Evolutionary conservation across 2,113 vertebrate species (phyloP).

Genomic region (Genyomyrus donnyi): DNA sequence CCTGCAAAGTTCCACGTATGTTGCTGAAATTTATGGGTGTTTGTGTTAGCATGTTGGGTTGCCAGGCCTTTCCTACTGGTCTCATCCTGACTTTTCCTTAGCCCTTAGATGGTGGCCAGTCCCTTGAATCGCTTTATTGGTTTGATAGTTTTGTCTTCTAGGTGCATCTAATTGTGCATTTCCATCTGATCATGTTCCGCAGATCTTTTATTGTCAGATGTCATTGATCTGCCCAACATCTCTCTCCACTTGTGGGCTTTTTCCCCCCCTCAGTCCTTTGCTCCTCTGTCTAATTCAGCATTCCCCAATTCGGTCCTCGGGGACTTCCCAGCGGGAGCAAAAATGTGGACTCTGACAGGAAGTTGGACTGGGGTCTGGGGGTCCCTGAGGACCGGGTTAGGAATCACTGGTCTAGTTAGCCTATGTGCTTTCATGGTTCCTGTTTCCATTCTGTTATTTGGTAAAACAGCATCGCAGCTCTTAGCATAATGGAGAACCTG

Average conservation of each 20-base stretch:
- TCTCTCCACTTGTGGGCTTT: not conserved
- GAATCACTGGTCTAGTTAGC: not conserved
- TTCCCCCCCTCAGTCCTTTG: not conserved
- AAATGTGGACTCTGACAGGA: not conserved
- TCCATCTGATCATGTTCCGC: not conserved
- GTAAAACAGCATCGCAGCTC: not conserved
- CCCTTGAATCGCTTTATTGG: not conserved
- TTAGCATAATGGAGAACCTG: not conserved
- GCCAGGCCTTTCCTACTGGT: not conserved
- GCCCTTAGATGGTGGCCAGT: not conserved
- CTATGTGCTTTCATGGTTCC: not conserved
- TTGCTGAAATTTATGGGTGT: not conserved
- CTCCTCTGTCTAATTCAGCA: not conserved
- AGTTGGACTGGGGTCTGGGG: not conserved
- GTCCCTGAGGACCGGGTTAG: not conserved
- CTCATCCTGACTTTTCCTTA: not conserved
- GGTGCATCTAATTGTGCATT: not conserved
- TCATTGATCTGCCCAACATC: not conserved
- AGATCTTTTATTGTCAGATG: not conserved
- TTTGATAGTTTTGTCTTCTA: not conserved
- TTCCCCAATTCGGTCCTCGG: not conserved
- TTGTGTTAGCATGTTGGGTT: not conserved
- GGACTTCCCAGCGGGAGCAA: not conserved
- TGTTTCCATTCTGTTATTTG: not conserved
- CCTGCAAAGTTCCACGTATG: not conserved